A percentile compares a stretch with the other conserved stretches of the same genome.
Evolutionary conservation across 2,888 invertebrate genomes (phyloP).

Genomic region (Capitulum mitella): DNA sequence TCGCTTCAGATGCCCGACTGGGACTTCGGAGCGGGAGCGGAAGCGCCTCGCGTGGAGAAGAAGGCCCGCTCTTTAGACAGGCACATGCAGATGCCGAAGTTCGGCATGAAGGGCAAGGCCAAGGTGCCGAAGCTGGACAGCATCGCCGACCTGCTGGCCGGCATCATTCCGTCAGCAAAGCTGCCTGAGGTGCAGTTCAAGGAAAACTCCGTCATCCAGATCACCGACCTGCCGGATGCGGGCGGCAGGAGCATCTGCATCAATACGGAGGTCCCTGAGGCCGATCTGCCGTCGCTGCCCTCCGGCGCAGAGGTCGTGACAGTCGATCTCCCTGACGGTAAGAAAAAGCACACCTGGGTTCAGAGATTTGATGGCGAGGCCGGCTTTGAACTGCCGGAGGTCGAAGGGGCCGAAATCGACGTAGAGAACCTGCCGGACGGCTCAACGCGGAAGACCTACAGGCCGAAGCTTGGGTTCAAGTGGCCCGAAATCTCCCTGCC

Average conservation of each 20-base stretch:
- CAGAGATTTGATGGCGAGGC: slow-evolving; percentile 26
- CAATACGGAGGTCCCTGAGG: not conserved
- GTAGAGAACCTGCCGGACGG: slow-evolving; percentile 26
- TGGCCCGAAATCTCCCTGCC: slow-evolving; percentile 5
- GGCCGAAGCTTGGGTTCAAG: slow-evolving; percentile 15
- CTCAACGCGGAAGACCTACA: not conserved
- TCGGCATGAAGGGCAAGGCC: not conserved
- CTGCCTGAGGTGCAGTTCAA: not conserved
- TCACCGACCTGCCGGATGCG: not conserved
- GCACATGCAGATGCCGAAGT: not conserved
- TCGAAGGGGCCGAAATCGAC: slow-evolving; percentile 29
- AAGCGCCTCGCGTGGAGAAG: not conserved
- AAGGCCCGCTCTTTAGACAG: not conserved
- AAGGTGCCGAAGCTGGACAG: slow-evolving; percentile 5
- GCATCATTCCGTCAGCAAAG: not conserved
- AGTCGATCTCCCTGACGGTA: not conserved
- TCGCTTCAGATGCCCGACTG: slow-evolving; percentile 10
- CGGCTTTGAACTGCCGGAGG: slow-evolving; percentile 27
- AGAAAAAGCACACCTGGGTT: not conserved
- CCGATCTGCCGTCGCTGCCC: not conserved
- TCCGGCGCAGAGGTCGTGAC: not conserved
- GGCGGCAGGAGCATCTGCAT: not conserved
- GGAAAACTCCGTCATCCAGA: not conserved
- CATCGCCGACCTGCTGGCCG: not conserved
- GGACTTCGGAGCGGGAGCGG: not conserved